Conservation (phyloP, 2,113 vertebrate genomes). For the Pterocles orientalis region DNA sequence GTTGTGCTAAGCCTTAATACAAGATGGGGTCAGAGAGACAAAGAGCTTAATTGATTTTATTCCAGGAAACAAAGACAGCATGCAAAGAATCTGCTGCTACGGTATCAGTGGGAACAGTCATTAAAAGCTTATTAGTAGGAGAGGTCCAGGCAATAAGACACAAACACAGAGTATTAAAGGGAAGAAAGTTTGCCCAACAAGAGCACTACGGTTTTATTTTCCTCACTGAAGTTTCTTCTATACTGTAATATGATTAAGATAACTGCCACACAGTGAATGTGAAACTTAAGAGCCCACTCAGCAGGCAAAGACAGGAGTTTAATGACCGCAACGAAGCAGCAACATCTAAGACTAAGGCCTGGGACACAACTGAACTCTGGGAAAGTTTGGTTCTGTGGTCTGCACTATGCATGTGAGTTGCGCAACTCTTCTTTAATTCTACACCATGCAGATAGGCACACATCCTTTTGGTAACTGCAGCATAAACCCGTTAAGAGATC, state of each 20-base stretch:
- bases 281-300: background rate
- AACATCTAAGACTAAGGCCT: background rate
- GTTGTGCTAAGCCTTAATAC: conserved; percentile 3
- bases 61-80: conserved; percentile 30
- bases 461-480: background rate
- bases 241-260: background rate
- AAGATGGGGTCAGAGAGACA: conserved; percentile 28
- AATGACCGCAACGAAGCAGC: background rate
- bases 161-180: background rate
- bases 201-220: background rate
- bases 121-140: conserved; percentile 65
- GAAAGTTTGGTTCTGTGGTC: background rate
- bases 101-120: conserved; percentile 17
- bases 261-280: background rate
- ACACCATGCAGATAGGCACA: fast-evolving
- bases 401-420: background rate
- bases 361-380: background rate
- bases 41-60: conserved; percentile 60
- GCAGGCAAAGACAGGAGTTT: background rate
- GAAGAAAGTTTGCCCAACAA: background rate
- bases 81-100: background rate
- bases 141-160: conserved; percentile 5
- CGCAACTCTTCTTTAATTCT: background rate
- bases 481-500: background rate
- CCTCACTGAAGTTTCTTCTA: background rate